Percentiles rank a stretch among this genome's conserved stretches.
Evolutionary conservation across 92 coral and sea anemone species (phyloP).

Genomic region (Meandrina meandrites): DNA sequence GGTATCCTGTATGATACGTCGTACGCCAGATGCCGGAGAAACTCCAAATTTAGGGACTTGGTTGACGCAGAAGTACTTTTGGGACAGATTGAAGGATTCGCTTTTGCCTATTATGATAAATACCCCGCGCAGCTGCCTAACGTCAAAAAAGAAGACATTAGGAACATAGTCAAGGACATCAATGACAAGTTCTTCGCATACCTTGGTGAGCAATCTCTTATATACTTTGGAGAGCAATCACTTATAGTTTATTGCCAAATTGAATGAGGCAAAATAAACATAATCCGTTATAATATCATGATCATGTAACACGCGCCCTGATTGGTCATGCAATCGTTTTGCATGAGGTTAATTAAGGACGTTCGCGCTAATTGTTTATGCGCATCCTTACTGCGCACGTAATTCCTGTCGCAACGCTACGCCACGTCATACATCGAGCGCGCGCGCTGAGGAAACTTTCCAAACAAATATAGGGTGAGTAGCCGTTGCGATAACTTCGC

Average conservation of each 20-base stretch:
- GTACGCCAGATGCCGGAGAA: slow-evolving; percentile 43
- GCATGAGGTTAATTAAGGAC: no score
- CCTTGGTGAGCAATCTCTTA: slow-evolving; percentile 36
- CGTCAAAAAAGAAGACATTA: slow-evolving; percentile 32
- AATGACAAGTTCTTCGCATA: slow-evolving; percentile 34
- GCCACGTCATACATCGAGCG: no score
- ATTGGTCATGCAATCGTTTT: neutral
- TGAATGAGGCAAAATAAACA: neutral
- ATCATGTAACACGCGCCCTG: neutral
- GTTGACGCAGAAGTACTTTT: slow-evolving; percentile 18
- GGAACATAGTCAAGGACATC: neutral
- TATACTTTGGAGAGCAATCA: slow-evolving; percentile 41
- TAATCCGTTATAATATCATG: no score
- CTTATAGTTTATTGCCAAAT: neutral
- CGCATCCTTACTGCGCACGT: no score
- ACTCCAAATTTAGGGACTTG: slow-evolving; percentile 22
- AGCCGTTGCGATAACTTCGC: no score
- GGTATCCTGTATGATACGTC: slow-evolving; percentile 60
- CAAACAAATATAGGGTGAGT: no score
- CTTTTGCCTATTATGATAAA: slow-evolving; percentile 47
- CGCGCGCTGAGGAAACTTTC: no score
- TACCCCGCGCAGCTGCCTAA: slow-evolving; percentile 32
- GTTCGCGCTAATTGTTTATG: no score
- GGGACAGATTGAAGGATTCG: slow-evolving; percentile 42
- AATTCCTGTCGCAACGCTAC: no score